Percentiles rank a stretch among this genome's conserved stretches.
Evolutionary conservation across 2,888 invertebrate species (phyloP).

Genomic region (Bruchidius siliquastri): DNA sequence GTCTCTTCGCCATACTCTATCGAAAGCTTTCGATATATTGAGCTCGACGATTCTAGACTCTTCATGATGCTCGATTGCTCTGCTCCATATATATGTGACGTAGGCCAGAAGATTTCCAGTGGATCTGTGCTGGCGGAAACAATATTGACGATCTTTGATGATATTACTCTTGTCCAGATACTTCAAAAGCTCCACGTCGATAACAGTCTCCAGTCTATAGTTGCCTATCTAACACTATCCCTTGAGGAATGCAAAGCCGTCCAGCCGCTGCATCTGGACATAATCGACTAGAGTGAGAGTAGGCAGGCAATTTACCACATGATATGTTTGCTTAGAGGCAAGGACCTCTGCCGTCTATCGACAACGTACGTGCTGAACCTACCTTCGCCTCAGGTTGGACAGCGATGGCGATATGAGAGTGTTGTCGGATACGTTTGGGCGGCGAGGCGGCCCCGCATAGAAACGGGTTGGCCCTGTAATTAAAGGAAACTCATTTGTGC

Average conservation of each 20-base stretch:
- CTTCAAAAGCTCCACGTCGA: too few relatives aligned
- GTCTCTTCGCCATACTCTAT: too few relatives aligned
- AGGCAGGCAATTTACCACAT: constrained; percentile 49
- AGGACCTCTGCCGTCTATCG: constrained; percentile 28
- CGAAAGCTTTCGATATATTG: too few relatives aligned
- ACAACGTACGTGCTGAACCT: constrained; percentile 4
- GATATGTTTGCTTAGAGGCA: constrained; percentile 50
- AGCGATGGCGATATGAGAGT: constrained; percentile 17
- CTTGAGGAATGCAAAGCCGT: neutral
- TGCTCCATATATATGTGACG: too few relatives aligned
- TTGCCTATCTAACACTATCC: neutral
- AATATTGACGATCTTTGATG: too few relatives aligned
- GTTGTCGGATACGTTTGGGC: constrained; percentile 22
- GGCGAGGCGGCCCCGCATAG: constrained; percentile 42
- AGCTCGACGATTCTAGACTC: too few relatives aligned
- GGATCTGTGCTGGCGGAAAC: too few relatives aligned
- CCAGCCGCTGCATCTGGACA: constrained; percentile 10
- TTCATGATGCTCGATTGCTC: too few relatives aligned
- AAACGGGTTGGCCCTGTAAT: constrained; percentile 49
- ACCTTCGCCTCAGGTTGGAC: constrained; percentile 19
- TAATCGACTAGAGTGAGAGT: constrained; percentile 40
- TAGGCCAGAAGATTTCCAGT: too few relatives aligned
- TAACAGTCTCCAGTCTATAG: too few relatives aligned
- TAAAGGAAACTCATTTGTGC: constrained; percentile 50
- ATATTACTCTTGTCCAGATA: too few relatives aligned